A percentile compares a stretch with the other conserved stretches of the same genome.
These are phyloP conservation scores for Trichogramma dendrolimi DNA, from an alignment of 2,888 invertebrate genomes.

Conservation along the genomic window DNA sequence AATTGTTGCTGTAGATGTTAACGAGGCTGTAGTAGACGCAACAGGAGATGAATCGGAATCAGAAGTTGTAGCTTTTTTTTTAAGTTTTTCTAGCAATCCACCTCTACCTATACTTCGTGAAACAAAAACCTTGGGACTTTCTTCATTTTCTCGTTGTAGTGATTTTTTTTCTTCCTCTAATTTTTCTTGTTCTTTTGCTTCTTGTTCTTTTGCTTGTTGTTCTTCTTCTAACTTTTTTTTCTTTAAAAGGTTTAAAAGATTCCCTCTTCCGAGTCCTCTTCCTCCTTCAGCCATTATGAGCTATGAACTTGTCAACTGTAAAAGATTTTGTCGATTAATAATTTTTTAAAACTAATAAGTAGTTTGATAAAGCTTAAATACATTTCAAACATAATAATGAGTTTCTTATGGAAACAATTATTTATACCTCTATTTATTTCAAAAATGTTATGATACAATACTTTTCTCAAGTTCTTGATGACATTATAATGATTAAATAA, in stretches of 20 bases:
- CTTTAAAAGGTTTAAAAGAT: slow-evolving; percentile 28
- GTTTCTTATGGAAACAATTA: too few species aligned
- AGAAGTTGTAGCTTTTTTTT: neutral
- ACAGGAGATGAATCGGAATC: neutral
- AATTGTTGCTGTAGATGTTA: slow-evolving; percentile 2
- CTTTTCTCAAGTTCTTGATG: too few species aligned
- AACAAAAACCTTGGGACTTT: slow-evolving; percentile 6
- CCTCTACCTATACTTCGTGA: slow-evolving; percentile 19
- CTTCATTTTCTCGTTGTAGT: slow-evolving; percentile 5
- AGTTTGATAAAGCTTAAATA: too few species aligned
- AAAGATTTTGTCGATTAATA: neutral
- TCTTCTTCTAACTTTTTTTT: slow-evolving; percentile 17
- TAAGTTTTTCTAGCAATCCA: slow-evolving; percentile 14
- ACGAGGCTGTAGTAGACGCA: slow-evolving; percentile 16
- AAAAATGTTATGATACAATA: too few species aligned
- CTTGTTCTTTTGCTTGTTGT: neutral
- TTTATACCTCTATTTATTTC: too few species aligned
- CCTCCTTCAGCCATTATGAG: slow-evolving; percentile 1
- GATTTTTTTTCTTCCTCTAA: neutral
- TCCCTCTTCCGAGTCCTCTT: slow-evolving; percentile 28
- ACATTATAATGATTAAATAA: too few species aligned
- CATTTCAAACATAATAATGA: too few species aligned
- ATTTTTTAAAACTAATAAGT: too few species aligned
- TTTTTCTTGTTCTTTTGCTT: slow-evolving; percentile 1
- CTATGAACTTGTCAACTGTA: too few species aligned